phyloP scores from a whole-genome alignment of 2,888 invertebrate genomes.

The Drosophila acutilabella region DNA sequence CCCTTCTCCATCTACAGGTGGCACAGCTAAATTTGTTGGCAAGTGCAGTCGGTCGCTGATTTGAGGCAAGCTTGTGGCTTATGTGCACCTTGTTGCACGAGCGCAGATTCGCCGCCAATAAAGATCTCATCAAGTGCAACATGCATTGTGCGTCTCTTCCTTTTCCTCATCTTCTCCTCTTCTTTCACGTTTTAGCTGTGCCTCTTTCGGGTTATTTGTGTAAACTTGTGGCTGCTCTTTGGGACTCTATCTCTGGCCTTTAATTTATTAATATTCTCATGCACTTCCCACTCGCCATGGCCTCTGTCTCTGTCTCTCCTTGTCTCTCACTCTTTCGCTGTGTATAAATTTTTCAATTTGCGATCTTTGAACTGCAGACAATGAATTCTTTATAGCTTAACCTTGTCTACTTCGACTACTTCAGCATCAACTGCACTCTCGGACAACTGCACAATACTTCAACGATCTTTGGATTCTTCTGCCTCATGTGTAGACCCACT shows the following conservation, averaged over 20 bases:
- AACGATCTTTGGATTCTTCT: conserved; percentile 19
- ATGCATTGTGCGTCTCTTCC: conserved; percentile 64
- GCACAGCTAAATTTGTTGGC: conserved; percentile 31
- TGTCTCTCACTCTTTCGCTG: conserved; percentile 27
- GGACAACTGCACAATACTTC: conserved; percentile 21
- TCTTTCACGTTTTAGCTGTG: conserved; percentile 6
- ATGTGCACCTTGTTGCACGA: conserved; percentile 56
- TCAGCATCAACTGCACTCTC: conserved; percentile 22
- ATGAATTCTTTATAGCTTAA: conserved; percentile 81
- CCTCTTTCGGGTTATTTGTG: conserved; percentile 63
- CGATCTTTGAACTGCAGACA: conserved; percentile 77
- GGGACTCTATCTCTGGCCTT: conserved; percentile 75
- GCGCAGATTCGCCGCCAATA: conserved; percentile 61
- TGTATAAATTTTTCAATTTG: conserved; percentile 78
- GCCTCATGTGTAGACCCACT: conserved; percentile 39
- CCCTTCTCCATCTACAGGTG: background rate
- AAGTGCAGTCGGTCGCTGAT: conserved; percentile 48
- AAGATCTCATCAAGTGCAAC: conserved; percentile 80
- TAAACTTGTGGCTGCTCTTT: conserved; percentile 64
- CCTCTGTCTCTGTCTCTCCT: conserved; percentile 7
- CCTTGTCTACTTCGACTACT: conserved; percentile 66
- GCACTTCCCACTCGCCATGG: conserved; percentile 63
- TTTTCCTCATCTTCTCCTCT: background rate
- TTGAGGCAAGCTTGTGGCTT: conserved; percentile 58
- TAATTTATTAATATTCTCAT: conserved; percentile 80